These are phyloP conservation scores for Phyllostomus discolor DNA, from an alignment of 2,113 vertebrate species.

Conservation along the genomic window DNA sequence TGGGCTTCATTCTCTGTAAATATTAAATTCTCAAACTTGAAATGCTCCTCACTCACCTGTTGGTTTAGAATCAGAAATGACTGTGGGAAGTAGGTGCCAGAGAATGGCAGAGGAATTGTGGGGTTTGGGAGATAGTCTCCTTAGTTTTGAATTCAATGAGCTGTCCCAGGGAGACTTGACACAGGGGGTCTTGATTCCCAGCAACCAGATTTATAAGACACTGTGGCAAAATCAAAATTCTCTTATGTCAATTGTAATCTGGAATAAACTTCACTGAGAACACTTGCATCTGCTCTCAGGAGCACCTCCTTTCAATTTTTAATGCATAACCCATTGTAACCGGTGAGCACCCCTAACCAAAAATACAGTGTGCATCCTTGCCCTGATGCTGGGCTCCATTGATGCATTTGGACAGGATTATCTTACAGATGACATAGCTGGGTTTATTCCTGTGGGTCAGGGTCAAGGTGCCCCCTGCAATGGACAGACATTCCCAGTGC, in stretches of 20 bases:
- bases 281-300: background rate
- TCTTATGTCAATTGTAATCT: background rate
- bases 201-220: background rate
- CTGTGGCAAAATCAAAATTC: background rate
- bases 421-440: background rate
- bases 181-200: background rate
- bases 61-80: background rate
- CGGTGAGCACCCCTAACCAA: background rate
- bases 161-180: background rate
- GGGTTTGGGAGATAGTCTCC: background rate
- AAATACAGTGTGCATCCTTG: background rate
- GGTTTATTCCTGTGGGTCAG: background rate
- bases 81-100: background rate
- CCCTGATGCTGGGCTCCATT: background rate
- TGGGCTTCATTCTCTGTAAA: background rate
- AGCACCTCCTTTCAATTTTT: background rate
- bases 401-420: background rate
- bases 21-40: background rate
- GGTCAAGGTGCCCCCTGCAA: background rate
- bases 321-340: background rate
- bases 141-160: background rate
- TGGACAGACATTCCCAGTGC: background rate
- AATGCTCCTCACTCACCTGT: background rate
- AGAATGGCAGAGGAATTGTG: background rate
- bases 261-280: background rate